Evolutionary conservation across 37 sponge, comb jelly and placozoan species (phyloP), one percentile per base, ranked within the genome.

Genomic region (Hexactinellida sp.): DNA sequence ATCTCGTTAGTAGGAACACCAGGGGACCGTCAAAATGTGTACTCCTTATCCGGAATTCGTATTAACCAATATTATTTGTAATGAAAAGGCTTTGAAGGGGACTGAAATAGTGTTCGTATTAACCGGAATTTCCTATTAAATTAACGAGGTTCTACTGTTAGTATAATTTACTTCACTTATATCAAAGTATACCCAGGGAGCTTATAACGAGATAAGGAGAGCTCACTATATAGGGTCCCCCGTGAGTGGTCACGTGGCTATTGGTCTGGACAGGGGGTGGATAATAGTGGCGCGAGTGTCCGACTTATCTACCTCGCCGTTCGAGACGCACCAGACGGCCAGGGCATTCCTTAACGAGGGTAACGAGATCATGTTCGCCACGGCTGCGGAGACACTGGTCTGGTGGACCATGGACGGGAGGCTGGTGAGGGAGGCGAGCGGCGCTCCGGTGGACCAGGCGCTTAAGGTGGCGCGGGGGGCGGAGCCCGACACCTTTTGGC

Each of bases 321-420:
- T 63, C 13, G 76, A 63, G 30, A 23, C 13, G 5, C 76, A 63
- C 3, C 3, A 63, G 19, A 21, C 76, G 25, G 30, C 13, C 34
- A 63, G 76, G 34, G 3, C 76, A 3, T 28, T 63, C 5, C 34
- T 63, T 32, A 63, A 21, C 5, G 28, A 63, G 25, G 76, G 76
- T 7, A 28, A 28, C 13, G 76, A 63, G 34, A 63, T 63, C 30
- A 1, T 63, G 13, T 63, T 63, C 34, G 3, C 76, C 3, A 63
- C 76, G 3, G 25, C 76, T 10, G 13, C 3, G 3, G 76, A n/a
- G 28, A n/a, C 5, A 5, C 13, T 63, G 30, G 13, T 63, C 5
- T 63, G 76, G 76, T 63, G 76, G 76, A 63, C 76, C 34, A 63
- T 63, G 76, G 76, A 63, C 13, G 76, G 76, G 34, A 63, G 5